A percentile compares a stretch with the other conserved stretches of the same genome.
phyloP scores from a whole-genome alignment of 1,140 invertebrate genomes.

The Lasioglossum albipes region DNA sequence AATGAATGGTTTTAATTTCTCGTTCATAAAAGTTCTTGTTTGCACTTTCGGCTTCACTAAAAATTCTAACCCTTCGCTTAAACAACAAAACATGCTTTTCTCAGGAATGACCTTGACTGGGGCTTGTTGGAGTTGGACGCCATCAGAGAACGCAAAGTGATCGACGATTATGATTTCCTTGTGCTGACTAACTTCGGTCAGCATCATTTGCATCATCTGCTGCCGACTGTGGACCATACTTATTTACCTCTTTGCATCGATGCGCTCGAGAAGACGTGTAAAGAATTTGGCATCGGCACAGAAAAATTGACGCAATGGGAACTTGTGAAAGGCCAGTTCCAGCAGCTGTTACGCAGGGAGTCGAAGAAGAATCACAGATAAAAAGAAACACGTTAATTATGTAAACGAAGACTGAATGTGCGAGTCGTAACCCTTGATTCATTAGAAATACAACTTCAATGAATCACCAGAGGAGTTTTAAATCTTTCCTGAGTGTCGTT shows the following conservation, averaged over 20 bases:
- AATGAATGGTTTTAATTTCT: no score
- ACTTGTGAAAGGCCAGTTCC: constrained; percentile 85
- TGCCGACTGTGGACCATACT: constrained; percentile 90
- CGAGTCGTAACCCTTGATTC: no score
- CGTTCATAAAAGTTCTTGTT: no score
- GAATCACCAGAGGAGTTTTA: not conserved
- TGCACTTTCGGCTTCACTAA: no score
- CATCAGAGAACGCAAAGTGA: constrained; percentile 85
- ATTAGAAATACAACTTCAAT: no score
- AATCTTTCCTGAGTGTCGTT: no score
- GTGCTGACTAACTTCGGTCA: constrained; percentile 87
- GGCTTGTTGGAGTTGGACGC: constrained; percentile 89
- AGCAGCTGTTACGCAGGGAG: constrained; percentile 82
- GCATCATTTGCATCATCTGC: constrained; percentile 89
- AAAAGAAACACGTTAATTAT: not conserved
- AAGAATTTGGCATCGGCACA: constrained; percentile 84
- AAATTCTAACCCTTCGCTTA: no score
- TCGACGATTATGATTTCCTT: constrained; percentile 86
- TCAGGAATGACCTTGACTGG: constrained; percentile 86
- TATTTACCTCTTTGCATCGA: constrained; percentile 85
- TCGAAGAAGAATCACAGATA: constrained; percentile 71
- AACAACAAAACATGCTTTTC: constrained; percentile 13
- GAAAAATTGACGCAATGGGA: constrained; percentile 82
- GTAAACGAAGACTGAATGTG: no score
- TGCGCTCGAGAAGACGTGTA: constrained; percentile 84